Percentiles rank a stretch among this genome's conserved stretches.
Evolutionary conservation across 2,113 vertebrate genomes (phyloP).

Genomic region (Platycercus adscitus): DNA sequence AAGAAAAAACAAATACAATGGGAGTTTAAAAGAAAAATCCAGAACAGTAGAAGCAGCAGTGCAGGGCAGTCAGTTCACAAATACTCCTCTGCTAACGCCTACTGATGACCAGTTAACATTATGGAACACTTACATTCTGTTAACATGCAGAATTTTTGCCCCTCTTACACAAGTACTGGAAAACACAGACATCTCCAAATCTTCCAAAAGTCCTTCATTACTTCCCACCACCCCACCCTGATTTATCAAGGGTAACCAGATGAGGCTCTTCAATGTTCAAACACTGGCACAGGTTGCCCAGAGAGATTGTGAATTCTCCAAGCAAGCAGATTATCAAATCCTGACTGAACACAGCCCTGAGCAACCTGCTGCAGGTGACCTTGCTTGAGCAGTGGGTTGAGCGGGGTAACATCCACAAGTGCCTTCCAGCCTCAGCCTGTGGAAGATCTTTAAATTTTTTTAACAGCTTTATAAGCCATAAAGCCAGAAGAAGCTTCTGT

Average conservation of each 20-base stretch:
- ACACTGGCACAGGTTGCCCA: not conserved
- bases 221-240: accelerated
- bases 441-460: accelerated
- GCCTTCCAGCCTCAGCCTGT: not conserved
- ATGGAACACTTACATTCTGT: not conserved
- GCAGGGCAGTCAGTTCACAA: not conserved
- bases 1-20: not conserved
- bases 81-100: not conserved
- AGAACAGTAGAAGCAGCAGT: not conserved
- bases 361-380: not conserved
- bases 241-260: not conserved
- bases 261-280: not conserved
- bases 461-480: not conserved
- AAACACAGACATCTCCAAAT: not conserved
- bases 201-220: not conserved
- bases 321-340: not conserved
- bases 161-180: not conserved
- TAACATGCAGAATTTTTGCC: not conserved
- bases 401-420: not conserved
- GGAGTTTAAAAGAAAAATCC: not conserved
- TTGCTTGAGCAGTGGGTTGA: not conserved
- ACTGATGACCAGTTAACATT: not conserved
- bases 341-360: not conserved
- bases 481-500: not conserved
- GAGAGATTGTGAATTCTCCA: not conserved